These are phyloP conservation scores for Helicoverpa zea DNA, from an alignment of 1,140 invertebrate genomes.

Conservation along the genomic window DNA sequence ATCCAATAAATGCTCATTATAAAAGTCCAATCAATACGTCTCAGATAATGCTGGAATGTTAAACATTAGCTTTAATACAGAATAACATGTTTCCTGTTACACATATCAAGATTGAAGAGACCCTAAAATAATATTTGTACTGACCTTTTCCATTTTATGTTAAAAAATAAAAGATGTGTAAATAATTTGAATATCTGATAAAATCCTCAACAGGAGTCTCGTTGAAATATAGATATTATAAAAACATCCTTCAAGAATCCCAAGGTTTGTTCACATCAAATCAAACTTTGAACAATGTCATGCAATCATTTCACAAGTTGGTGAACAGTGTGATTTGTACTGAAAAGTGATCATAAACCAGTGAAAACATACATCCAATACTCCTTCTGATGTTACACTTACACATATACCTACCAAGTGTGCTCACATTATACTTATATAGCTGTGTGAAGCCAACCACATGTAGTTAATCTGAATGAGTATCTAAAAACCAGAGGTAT, in stretches of 20 bases:
- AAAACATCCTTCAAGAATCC: slow-evolving; percentile 57
- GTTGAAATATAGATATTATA: slow-evolving; percentile 47
- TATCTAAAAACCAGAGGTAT: slow-evolving; percentile 55
- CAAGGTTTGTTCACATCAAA: slow-evolving; percentile 57
- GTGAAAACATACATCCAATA: slow-evolving; percentile 76
- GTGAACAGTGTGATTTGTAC: slow-evolving; percentile 79
- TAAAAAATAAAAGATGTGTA: slow-evolving; percentile 65
- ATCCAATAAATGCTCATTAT: slow-evolving; percentile 82
- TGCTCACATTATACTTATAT: slow-evolving; percentile 43
- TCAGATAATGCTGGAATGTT: slow-evolving; percentile 84
- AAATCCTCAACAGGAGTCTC: slow-evolving; percentile 52
- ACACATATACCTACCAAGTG: slow-evolving; percentile 60
- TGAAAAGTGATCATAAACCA: slow-evolving; percentile 83
- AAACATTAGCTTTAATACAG: slow-evolving; percentile 85
- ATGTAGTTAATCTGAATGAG: slow-evolving; percentile 26
- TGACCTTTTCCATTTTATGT: slow-evolving; percentile 75
- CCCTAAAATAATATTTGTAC: slow-evolving; percentile 73
- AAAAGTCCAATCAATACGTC: slow-evolving; percentile 83
- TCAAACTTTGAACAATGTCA: slow-evolving; percentile 65
- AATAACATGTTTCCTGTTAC: slow-evolving; percentile 72
- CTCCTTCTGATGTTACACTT: slow-evolving; percentile 43
- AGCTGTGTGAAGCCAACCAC: slow-evolving; percentile 54
- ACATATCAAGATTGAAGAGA: slow-evolving; percentile 72
- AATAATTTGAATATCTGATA: slow-evolving; percentile 52
- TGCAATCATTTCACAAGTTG: slow-evolving; percentile 74